A percentile compares a stretch with the other conserved stretches of the same genome.
Evolutionary conservation across 2,888 invertebrate species (phyloP).

Genomic region (Netelia virgata): DNA sequence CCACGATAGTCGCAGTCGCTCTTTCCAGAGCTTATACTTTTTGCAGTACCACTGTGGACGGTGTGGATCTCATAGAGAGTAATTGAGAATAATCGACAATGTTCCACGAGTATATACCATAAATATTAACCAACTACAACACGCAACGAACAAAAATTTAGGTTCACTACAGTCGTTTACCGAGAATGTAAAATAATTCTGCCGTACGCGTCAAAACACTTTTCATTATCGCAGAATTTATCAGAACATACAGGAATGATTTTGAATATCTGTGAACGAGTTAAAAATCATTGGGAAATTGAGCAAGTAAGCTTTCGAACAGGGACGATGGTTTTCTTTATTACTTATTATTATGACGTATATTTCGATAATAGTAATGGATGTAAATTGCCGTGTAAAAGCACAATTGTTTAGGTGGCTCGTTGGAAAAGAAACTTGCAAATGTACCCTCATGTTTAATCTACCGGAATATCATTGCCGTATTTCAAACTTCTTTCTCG

Average conservation of each 20-base stretch:
- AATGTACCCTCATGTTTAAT: no score
- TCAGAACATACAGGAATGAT: conserved; percentile 16
- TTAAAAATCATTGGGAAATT: conserved; percentile 15
- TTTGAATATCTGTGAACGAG: neutral
- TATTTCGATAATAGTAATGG: neutral
- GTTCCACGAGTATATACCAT: conserved; percentile 51
- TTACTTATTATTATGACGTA: neutral
- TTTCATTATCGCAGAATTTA: conserved; percentile 3
- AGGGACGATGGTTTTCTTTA: neutral
- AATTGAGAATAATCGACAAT: conserved; percentile 28
- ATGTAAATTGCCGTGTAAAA: neutral
- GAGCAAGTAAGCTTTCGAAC: conserved; percentile 1
- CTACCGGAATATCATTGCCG: no score
- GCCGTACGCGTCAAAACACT: neutral
- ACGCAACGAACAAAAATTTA: conserved; percentile 10
- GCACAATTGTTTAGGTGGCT: neutral
- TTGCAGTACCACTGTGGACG: conserved; percentile 14
- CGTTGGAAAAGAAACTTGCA: no score
- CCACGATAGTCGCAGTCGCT: conserved; percentile 1
- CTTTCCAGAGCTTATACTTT: conserved; percentile 27
- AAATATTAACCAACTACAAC: conserved; percentile 25
- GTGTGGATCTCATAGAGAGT: neutral
- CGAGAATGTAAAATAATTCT: neutral
- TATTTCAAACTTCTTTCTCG: neutral
- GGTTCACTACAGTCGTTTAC: conserved; percentile 6